Base-by-base conservation (phyloP, 2,888 invertebrate genomes). In the Drosophila nr. perissopoda region DNA sequence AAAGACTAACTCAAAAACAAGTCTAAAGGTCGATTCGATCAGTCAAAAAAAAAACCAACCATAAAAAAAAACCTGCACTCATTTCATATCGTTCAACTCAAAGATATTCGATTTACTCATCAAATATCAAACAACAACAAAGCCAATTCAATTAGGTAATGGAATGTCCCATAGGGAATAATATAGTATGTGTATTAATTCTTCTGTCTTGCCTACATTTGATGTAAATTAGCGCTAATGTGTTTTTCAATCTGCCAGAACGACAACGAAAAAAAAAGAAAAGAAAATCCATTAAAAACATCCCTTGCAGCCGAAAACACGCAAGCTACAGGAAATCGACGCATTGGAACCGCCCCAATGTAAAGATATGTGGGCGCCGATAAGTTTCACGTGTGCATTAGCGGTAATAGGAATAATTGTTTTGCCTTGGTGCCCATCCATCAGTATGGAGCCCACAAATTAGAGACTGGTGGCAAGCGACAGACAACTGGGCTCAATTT, bases 361-460 rank as follows among this genome's bases (percentile, higher is more conserved):
- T 29, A 10, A 27, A 59, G 58, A 76, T 76, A 49, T 71, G 13
- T 58, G 42, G 1, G 10, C 29, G 1, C 16, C 46, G 80, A 81
- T 81, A 79, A 61, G 29, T 52, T 69, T 62, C 59, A 76, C 70
- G 61, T 76, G 59, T 58, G 54, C 80, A 79, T 76, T 79, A 69
- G 48, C 64, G 62, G 46, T 72, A 79, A 70, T 65, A 42, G 42
- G 31, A 49, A 34, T 67, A 72, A 72, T 75, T 75, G 53, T 33
- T 64, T 31, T 61, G 63, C 48, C 31, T 68, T 68, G 68, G 54
- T 13, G 52, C 21, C 46, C 42, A 79, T 62, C 60, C 46, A 73
- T 74, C 74, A 79, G 66, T 49, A 56, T 57, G 38, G 33, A 18
- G 48, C 42, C 63, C 33, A 65, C 36, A 40, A 56, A 64, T 46